These are phyloP conservation scores for Mastigias papua DNA, from an alignment of 30 jellyfish, hydroid and myxozoan species.

Conservation along the genomic window DNA sequence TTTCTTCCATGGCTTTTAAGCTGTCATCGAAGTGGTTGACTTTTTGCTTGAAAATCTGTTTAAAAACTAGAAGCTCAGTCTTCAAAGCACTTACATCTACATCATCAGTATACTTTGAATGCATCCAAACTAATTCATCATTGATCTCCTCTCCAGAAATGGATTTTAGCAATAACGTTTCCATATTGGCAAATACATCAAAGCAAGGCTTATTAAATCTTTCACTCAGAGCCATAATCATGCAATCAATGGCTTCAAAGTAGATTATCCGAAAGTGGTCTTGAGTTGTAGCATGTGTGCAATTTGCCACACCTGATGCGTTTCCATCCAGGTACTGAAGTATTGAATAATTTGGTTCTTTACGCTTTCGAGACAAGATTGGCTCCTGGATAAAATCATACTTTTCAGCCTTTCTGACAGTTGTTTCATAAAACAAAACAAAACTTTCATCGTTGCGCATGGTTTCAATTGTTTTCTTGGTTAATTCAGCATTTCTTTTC, in stretches of 20 bases:
- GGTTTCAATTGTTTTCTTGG: slow-evolving; percentile 51
- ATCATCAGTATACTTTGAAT: slow-evolving; percentile 15
- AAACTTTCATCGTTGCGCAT: slow-evolving; percentile 54
- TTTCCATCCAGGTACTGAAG: slow-evolving; percentile 54
- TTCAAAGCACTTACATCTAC: too few relatives aligned
- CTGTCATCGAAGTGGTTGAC: neutral
- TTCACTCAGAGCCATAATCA: slow-evolving; percentile 47
- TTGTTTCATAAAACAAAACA: slow-evolving; percentile 32
- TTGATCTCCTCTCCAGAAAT: slow-evolving; percentile 25
- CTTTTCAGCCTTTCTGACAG: slow-evolving; percentile 36
- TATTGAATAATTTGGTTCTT: slow-evolving; percentile 57
- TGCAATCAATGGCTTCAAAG: slow-evolving; percentile 60
- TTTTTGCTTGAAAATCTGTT: neutral
- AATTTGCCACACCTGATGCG: slow-evolving; percentile 2
- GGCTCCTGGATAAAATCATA: too few relatives aligned
- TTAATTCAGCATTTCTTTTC: slow-evolving; percentile 50
- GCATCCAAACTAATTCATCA: neutral
- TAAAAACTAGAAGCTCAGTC: too few relatives aligned
- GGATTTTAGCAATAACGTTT: slow-evolving; percentile 40
- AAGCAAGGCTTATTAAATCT: slow-evolving; percentile 59
- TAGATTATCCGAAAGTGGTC: slow-evolving; percentile 55
- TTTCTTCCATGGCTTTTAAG: slow-evolving; percentile 1
- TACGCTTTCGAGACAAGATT: too few relatives aligned
- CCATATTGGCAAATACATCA: slow-evolving; percentile 43
- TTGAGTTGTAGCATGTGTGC: slow-evolving; percentile 18